These are phyloP conservation scores for Calidris pygmaea DNA, from an alignment of 2,113 vertebrate species.

Conservation along the genomic window DNA sequence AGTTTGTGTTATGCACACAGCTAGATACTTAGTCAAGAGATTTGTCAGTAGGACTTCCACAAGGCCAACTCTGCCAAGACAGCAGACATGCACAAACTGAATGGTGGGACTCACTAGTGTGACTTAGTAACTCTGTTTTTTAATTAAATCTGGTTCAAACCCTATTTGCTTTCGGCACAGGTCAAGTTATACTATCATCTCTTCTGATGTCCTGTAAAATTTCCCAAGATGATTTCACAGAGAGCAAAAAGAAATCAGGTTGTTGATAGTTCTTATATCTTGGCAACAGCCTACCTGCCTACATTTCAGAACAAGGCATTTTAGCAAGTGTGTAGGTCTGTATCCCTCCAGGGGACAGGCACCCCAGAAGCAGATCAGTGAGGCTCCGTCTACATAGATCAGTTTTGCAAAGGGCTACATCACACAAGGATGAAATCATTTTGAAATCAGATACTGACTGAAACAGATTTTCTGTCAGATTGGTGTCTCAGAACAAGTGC, in stretches of 20 bases:
- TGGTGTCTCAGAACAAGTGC: background rate
- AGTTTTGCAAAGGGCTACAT: accelerated
- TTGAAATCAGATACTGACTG: background rate
- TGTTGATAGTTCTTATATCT: background rate
- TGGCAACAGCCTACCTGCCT: background rate
- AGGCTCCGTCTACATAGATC: accelerated
- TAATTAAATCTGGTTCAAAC: background rate
- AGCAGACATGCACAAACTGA: no score
- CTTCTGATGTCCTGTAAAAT: background rate
- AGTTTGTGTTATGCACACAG: background rate
- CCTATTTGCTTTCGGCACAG: background rate
- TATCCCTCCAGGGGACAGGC: background rate
- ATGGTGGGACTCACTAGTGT: background rate
- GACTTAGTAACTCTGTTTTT: background rate
- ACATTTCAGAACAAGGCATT: background rate
- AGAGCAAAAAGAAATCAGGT: background rate
- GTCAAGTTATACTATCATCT: background rate
- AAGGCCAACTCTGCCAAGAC: background rate
- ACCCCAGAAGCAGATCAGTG: background rate
- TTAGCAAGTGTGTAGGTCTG: accelerated
- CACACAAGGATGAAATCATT: background rate
- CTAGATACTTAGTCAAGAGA: background rate
- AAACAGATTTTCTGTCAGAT: background rate
- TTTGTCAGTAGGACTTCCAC: background rate
- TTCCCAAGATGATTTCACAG: background rate